These are phyloP conservation scores for Prunella himalayana DNA, from an alignment of 2,113 vertebrate species.

Conservation along the genomic window DNA sequence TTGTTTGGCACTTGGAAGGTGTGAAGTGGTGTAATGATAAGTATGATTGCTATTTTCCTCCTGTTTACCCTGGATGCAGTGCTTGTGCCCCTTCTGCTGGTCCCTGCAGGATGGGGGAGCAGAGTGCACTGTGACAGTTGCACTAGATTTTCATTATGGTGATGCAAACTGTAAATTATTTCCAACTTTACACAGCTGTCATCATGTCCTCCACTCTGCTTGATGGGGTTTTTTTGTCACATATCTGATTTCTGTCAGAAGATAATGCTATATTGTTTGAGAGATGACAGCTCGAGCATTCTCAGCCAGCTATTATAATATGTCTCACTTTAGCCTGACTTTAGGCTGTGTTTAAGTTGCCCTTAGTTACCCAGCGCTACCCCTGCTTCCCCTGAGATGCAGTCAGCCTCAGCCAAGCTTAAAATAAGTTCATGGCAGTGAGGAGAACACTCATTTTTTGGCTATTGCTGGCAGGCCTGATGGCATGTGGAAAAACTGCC, in stretches of 20 bases:
- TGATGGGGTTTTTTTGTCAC: conserved; percentile 51
- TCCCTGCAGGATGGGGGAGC: neutral
- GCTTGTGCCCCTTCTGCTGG: conserved; percentile 37
- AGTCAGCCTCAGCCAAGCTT: neutral
- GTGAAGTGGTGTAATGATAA: conserved; percentile 26
- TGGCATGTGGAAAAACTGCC: neutral
- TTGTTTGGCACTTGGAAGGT: conserved; percentile 11
- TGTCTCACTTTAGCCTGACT: conserved; percentile 60
- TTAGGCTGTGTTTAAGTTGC: neutral
- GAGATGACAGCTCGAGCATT: conserved; percentile 53
- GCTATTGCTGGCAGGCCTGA: neutral
- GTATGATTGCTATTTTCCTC: conserved; percentile 28
- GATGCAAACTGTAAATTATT: conserved; percentile 67
- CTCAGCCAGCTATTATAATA: conserved; percentile 64
- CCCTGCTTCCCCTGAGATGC: neutral
- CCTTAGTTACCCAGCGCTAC: neutral
- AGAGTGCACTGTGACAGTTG: conserved; percentile 9
- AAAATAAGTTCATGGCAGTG: neutral
- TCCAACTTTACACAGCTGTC: conserved; percentile 55
- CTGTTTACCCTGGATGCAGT: conserved; percentile 37
- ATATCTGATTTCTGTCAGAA: conserved; percentile 69
- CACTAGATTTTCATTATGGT: conserved; percentile 64
- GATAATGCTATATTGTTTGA: conserved; percentile 57
- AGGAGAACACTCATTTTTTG: neutral
- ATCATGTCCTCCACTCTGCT: conserved; percentile 37